Evolutionary conservation across 2,113 vertebrate species (phyloP).

Genomic region (Falcunculus frontatus): DNA sequence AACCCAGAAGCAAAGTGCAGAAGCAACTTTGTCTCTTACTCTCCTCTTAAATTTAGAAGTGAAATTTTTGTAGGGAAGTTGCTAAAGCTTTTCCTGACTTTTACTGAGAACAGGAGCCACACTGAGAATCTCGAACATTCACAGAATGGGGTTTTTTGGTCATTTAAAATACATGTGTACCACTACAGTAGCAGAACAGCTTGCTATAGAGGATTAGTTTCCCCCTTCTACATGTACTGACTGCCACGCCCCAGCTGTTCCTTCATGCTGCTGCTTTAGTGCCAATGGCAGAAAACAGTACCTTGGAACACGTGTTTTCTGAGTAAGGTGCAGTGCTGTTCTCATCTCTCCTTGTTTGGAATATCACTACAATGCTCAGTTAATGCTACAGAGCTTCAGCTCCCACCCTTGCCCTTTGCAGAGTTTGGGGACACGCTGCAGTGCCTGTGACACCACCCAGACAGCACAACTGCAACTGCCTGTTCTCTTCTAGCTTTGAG

Average conservation of each 20-base stretch:
- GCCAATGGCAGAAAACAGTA: neutral
- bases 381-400: neutral
- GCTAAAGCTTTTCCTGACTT: neutral
- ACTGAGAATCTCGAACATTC: neutral
- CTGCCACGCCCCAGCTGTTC: neutral
- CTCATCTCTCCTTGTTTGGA: neutral
- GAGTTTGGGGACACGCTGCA: neutral
- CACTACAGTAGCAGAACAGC: neutral
- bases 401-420: neutral
- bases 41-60: neutral
- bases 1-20: neutral
- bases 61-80: neutral
- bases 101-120: neutral
- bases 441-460: neutral
- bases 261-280: neutral
- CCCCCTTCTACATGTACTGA: neutral
- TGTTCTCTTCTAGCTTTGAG: neutral
- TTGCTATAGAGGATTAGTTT: neutral
- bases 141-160: neutral
- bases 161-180: rapidly evolving
- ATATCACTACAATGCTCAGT: neutral
- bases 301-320: neutral
- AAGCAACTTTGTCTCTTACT: neutral
- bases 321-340: neutral
- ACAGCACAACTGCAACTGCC: neutral